Base-by-base conservation (phyloP, 2,888 invertebrate species). In the Galerucella calmariensis region DNA sequence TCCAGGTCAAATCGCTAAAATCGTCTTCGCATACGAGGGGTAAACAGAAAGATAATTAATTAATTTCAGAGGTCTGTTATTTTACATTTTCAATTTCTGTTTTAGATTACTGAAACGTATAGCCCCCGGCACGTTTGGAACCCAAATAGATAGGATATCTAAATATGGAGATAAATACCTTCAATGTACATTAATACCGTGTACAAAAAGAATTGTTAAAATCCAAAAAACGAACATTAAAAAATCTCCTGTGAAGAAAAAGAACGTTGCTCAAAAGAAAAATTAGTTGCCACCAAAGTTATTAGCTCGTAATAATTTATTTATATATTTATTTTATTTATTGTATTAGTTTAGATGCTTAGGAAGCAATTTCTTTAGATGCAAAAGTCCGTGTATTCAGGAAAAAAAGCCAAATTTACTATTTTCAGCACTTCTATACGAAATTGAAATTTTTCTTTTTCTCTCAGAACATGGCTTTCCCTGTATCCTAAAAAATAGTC, bases 141-240 rank as follows among this genome's bases (percentile, higher is more conserved):
- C 83, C 78, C 84, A 84, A 67, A 85, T 87, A 59, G 84, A 85
- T 53, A 84, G 82, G 78, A 83, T 84, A 12, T 83, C 82, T 24
- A 86, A 85, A 78, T 87, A 86, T 73, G 80, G 83, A 6, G 81
- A 84, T 71, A 86, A 85, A 78, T 83, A 85, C 77, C 78, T 85
- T 46, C 85, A 84, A 78, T 87, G 87, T 77, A 86, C 86, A 16
- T 83, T 85, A 12, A 87, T 87, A 76, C 85, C 85, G 20, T 87
- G 87, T 76, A 85, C 82, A 77, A 84, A 82, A 71, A 79, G 78
- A 67, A 77, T 72, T 24, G 6, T 58, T 9, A 71, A 71, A 66
- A 14, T 46, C 53, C 72, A 76, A 56, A 77, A 78, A 63, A 76
- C 73, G n/a, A 79, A 77, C 41, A 71, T 53, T 44, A 77, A 76